Conservation (phyloP, 2,797 vertebrate genomes). For the Ambastaia sidthimunki region DNA sequence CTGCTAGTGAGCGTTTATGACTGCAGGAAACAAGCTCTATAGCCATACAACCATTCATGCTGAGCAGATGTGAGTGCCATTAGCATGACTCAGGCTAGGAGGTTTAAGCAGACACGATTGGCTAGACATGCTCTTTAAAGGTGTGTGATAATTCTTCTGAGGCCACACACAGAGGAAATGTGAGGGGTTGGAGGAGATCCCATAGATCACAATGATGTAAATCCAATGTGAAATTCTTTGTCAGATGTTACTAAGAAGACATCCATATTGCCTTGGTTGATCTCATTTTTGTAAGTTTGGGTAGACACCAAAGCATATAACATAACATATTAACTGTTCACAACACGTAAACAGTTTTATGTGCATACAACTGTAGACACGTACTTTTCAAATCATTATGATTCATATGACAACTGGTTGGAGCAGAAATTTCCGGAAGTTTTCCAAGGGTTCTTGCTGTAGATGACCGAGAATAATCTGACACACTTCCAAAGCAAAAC, state of each 20-base stretch:
- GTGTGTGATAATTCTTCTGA: constrained; percentile 33
- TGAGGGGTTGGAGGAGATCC: constrained; percentile 12
- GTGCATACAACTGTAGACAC: too few species aligned
- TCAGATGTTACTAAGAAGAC: not conserved
- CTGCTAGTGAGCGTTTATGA: constrained; percentile 18
- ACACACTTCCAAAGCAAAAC: too few species aligned
- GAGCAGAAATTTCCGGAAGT: too few species aligned
- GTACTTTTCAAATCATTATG: too few species aligned
- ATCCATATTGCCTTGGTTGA: not conserved
- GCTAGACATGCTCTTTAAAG: constrained; percentile 29
- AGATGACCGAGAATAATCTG: too few species aligned
- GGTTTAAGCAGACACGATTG: constrained; percentile 11
- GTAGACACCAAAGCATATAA: not conserved
- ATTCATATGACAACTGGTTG: too few species aligned
- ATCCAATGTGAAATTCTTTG: constrained; percentile 18
- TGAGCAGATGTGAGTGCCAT: constrained; percentile 36
- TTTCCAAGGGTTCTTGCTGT: too few species aligned
- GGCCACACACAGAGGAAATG: constrained; percentile 38
- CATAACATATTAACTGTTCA: too few species aligned
- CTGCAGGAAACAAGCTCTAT: not conserved
- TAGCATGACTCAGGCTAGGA: constrained; percentile 28
- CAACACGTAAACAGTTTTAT: too few species aligned
- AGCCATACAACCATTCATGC: not conserved
- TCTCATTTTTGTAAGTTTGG: not conserved
- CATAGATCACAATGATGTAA: constrained; percentile 22